Percentiles rank a stretch among this genome's conserved stretches.
phyloP scores from a whole-genome alignment of 2,113 vertebrate genomes.

The Paraplagusia blochii region DNA sequence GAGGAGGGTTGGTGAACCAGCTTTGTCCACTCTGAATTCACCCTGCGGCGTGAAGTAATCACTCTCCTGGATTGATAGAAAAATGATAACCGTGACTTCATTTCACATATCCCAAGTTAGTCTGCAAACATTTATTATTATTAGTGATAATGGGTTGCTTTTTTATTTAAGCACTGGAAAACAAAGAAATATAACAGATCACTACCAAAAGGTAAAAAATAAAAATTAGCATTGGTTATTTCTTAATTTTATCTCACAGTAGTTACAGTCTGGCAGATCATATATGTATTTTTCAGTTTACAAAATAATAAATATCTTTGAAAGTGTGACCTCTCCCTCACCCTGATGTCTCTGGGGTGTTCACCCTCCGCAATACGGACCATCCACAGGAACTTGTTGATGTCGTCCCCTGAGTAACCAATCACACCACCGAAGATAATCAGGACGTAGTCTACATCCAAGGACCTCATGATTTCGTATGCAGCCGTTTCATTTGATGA shows the following conservation, averaged over 20 bases:
- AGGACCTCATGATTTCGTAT: slow-evolving; percentile 93
- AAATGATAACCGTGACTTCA: background rate
- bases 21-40: slow-evolving; percentile 97
- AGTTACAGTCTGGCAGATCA: background rate
- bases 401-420: slow-evolving; percentile 97
- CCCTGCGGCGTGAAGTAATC: slow-evolving; percentile 99
- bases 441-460: slow-evolving; percentile 97
- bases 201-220: background rate
- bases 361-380: slow-evolving; percentile 98
- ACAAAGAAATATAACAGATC: no score
- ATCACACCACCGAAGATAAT: slow-evolving; percentile 99
- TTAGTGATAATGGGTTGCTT: no score
- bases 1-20: slow-evolving; percentile 93
- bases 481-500: slow-evolving; percentile 97
- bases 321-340: slow-evolving; percentile 63
- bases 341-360: slow-evolving; percentile 98
- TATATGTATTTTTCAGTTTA: background rate
- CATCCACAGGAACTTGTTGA: slow-evolving; percentile 99
- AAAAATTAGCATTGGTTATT: background rate
- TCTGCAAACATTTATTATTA: no score
- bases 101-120: no score
- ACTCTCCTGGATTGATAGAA: slow-evolving; percentile 80
- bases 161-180: no score
- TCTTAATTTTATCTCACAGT: background rate
- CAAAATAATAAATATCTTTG: background rate